phyloP scores from a whole-genome alignment of 2,888 invertebrate genomes.

The Actias luna region DNA sequence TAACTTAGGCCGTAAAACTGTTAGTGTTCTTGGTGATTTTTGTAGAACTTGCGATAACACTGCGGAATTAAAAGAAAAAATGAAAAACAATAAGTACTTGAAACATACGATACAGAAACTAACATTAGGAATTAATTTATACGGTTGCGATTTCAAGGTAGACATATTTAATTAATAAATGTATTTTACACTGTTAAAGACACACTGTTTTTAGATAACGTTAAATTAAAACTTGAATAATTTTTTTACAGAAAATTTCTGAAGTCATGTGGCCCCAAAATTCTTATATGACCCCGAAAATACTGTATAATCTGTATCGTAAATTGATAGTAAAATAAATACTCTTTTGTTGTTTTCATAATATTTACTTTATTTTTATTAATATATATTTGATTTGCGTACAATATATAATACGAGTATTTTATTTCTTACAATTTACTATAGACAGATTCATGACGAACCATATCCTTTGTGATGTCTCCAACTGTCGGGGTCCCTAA shows the following conservation, averaged over 20 bases:
- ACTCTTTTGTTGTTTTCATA: conserved; percentile 7
- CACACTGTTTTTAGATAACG: too few species aligned
- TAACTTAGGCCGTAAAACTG: conserved; percentile 5
- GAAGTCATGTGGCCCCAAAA: conserved; percentile 64
- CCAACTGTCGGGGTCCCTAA: conserved; percentile 84
- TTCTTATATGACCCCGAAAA: conserved; percentile 61
- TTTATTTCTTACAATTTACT: conserved; percentile 60
- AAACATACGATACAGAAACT: conserved; percentile 62
- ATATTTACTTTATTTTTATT: conserved; percentile 11
- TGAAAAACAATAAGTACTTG: conserved; percentile 48
- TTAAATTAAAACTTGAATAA: background rate
- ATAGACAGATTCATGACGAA: conserved; percentile 85
- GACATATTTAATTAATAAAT: background rate
- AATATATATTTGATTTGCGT: background rate
- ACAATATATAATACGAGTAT: background rate
- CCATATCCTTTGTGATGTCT: conserved; percentile 85
- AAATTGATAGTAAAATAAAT: conserved; percentile 63
- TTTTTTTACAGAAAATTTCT: conserved; percentile 64
- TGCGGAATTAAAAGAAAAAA: conserved; percentile 47
- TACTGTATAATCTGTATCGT: conserved; percentile 64
- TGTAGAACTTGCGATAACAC: conserved; percentile 68
- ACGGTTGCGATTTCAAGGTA: conserved; percentile 76
- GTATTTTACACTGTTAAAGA: background rate
- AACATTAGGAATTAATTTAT: conserved; percentile 69
- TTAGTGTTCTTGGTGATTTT: conserved; percentile 24